These are phyloP conservation scores for Ceratitis capitata DNA, from an alignment of 1,140 invertebrate genomes.

Conservation along the genomic window DNA sequence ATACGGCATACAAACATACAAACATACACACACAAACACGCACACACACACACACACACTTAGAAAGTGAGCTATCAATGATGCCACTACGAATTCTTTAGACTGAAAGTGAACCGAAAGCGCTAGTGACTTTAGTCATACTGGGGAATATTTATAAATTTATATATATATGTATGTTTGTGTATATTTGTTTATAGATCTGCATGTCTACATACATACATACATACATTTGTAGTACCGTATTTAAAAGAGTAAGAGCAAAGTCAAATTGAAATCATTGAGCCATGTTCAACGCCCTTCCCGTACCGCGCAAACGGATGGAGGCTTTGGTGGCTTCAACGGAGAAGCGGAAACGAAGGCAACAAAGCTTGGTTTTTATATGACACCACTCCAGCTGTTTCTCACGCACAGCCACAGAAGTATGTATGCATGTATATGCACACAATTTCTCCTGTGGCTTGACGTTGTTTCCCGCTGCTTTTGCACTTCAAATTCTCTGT, in stretches of 20 bases:
- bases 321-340: not conserved
- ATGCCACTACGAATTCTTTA: not conserved
- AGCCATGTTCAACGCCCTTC: not conserved
- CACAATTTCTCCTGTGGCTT: not conserved
- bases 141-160: not conserved
- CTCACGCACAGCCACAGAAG: not conserved
- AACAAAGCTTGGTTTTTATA: conserved; percentile 15
- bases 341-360: not conserved
- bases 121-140: not conserved
- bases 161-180: not conserved
- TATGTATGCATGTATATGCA: not conserved
- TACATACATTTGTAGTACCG: too few species aligned
- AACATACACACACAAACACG: not conserved
- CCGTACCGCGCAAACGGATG: not conserved
- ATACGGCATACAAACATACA: not conserved
- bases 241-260: not conserved
- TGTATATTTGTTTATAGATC: not conserved
- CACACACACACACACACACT: not conserved
- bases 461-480: conserved; percentile 9
- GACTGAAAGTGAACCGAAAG: not conserved
- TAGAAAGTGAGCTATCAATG: not conserved
- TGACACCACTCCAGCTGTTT: not conserved
- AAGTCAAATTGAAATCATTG: conserved; percentile 35
- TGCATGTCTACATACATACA: not conserved
- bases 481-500: conserved; percentile 13